Base-by-base conservation (phyloP, 2,888 invertebrate genomes). In the Leptopilina syphax region DNA sequence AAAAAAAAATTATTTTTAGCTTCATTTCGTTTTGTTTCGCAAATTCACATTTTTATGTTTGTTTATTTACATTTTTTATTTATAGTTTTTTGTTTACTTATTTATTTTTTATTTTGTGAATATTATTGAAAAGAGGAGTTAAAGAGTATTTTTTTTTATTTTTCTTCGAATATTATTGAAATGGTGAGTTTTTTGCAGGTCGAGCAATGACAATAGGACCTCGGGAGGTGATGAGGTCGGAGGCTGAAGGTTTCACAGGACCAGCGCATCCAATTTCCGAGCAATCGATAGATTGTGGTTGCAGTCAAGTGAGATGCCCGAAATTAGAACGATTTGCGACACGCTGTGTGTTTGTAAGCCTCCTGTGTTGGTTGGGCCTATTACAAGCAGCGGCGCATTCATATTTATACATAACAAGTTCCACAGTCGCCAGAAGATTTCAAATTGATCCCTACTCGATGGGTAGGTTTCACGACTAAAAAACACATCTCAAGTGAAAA, bases 271-370 rank as follows among this genome's bases (percentile, higher is more conserved):
- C 90, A 12, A 89, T 92, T 84, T 89, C 91, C 1, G 86, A 81
- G 44, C 85, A 91, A 81, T 89, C 89, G 77, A 86, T 92, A 65
- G 92, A 92, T 78, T 92, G 92, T 77, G 92, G 92, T 57, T 92
- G 91, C 81, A 86, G 83, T 65, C 89, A 89, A 81, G 79, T 90
- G 57, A 89, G 83, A 77, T 90, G 89, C 60, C 90, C 90, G 12
- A 89, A 86, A 86, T 87, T 91, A 76, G 88, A 88, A 1, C 91
- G 87, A 86, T 91, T 89, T 66, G 92, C 91, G 3, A 92, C 91
- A 3, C 85, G 92, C 7, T 81, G 88, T 76, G 77, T 89, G 12
- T 91, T 89, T 81, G 85, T 91, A 18, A 84, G 85, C 34, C 83
- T 91, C 3, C 73, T 92, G 6, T 88, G 90, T 77, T 86, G 87